Percentiles rank a stretch among this genome's conserved stretches.
phyloP scores from a whole-genome alignment of 2,797 vertebrate genomes.

The Fringilla coelebs region DNA sequence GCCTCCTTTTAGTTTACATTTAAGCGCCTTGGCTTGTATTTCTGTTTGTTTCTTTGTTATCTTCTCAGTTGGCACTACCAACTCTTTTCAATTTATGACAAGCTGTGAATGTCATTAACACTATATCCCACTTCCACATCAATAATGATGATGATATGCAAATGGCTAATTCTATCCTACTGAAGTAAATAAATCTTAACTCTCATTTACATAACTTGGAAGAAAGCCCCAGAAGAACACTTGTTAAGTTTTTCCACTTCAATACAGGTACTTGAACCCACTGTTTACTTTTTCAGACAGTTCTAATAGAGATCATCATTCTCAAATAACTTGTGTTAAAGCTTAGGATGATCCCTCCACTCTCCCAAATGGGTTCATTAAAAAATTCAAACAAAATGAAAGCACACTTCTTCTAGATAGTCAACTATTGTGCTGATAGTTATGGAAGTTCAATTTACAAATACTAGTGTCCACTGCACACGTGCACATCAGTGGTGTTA shows the following conservation, averaged over 20 bases:
- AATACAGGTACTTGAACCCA: neutral
- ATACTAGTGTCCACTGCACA: neutral
- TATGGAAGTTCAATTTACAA: neutral
- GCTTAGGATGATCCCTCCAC: neutral
- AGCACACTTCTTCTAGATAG: neutral
- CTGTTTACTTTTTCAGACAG: neutral
- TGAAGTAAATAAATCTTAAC: neutral
- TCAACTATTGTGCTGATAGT: neutral
- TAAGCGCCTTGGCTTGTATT: neutral
- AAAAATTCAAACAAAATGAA: neutral
- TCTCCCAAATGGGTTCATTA: neutral
- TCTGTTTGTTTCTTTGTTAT: neutral
- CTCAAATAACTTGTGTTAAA: neutral
- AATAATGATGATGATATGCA: constrained; percentile 8
- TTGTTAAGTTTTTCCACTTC: neutral
- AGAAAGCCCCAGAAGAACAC: neutral
- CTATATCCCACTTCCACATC: neutral
- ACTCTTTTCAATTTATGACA: constrained; percentile 8
- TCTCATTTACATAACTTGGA: neutral
- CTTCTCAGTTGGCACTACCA: neutral
- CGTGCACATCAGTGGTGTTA: neutral
- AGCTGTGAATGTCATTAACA: constrained; percentile 19
- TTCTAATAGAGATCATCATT: neutral
- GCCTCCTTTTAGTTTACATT: neutral
- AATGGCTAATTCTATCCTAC: neutral